A percentile compares a stretch with the other conserved stretches of the same genome.
These are phyloP conservation scores for Lates japonicus DNA, from an alignment of 2,797 vertebrate species.

Conservation along the genomic window DNA sequence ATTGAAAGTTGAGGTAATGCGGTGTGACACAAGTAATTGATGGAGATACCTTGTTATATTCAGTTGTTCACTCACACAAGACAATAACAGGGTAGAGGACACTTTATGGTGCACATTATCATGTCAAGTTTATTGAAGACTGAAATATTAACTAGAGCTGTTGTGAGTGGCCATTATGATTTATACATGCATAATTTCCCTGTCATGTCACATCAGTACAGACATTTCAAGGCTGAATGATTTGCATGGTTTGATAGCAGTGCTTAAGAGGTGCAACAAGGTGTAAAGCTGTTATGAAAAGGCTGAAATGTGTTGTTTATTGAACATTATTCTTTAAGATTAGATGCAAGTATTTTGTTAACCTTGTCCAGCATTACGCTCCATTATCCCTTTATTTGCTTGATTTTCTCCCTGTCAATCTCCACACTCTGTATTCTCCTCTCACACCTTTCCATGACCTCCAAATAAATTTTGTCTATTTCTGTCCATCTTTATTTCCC, in stretches of 20 bases:
- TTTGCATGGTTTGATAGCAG: slow-evolving; percentile 32
- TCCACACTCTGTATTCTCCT: slow-evolving; percentile 35
- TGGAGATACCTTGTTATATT: slow-evolving; percentile 31
- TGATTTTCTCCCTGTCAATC: slow-evolving; percentile 45
- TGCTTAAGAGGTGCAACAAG: slow-evolving; percentile 37
- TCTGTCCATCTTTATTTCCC: slow-evolving; percentile 47
- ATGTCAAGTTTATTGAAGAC: slow-evolving; percentile 37
- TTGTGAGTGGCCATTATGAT: slow-evolving; percentile 23
- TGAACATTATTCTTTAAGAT: slow-evolving; percentile 14
- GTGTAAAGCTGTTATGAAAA: slow-evolving; percentile 32
- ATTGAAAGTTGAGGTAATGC: slow-evolving; percentile 46
- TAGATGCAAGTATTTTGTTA: slow-evolving; percentile 20
- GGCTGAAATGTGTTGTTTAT: background rate
- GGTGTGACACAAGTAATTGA: slow-evolving; percentile 33
- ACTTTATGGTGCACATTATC: slow-evolving; percentile 26
- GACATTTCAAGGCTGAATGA: slow-evolving; percentile 42
- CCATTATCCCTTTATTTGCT: slow-evolving; percentile 21
- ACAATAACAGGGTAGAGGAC: slow-evolving; percentile 25
- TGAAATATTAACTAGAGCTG: slow-evolving; percentile 28
- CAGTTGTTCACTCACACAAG: slow-evolving; percentile 14
- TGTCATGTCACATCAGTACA: slow-evolving; percentile 37
- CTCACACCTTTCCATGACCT: slow-evolving; percentile 43
- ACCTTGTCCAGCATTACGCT: slow-evolving; percentile 16
- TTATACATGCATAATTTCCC: slow-evolving; percentile 44
- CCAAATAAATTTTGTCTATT: slow-evolving; percentile 40